Base-by-base conservation (phyloP, 2,888 invertebrate species). In the Sinodicranocentrus sp. region DNA sequence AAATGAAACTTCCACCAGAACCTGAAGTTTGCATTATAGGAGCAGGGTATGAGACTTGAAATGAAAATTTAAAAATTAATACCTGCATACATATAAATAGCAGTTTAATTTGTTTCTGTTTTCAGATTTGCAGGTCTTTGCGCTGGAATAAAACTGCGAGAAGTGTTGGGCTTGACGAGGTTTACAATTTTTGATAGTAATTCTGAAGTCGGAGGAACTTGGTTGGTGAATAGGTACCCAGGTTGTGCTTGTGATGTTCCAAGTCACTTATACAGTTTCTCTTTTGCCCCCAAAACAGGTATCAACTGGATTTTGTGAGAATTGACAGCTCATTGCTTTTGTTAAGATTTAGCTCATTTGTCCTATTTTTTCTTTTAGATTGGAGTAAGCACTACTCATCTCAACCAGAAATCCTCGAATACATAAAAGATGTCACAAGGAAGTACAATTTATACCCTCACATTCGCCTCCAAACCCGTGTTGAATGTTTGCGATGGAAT, bases 181-280 rank as follows among this genome's bases (percentile, higher is more conserved):
- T 77, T 84, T 21, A 85, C 82, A 19, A 82, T 87, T 43, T 87
- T 80, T 33, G 87, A 87, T 2, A 68, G 68, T 3, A 83, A 87
- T 54, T 2, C 57, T 5, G 87, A 87, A 17, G 80, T 87, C 13
- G 87, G 87, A 3, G 87, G 87, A 17, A 86, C 84, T n/a, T 87
- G 87, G 87, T 21, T 77, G 8, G 71, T 78, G 0, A 84, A 87
- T 61, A 77, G 19, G 10, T 87, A 87, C 68, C 87, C 87, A 13
- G 85, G 85, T 2, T 82, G 82, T 73, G 85, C 80, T 2, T 85
- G 85, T 61, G 87, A 87, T 33, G 57, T 73, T 19, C 83, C 84
- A 0, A 82, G 84, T 43, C 77, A 73, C 54, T 17, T 75, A 2
- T 87, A 85, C 72, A 78, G 84, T 26, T 86, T 65, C 26, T 86